A percentile compares a stretch with the other conserved stretches of the same genome.
phyloP scores from a whole-genome alignment of 2,797 vertebrate species.

The Rousettus madagascariensis region DNA sequence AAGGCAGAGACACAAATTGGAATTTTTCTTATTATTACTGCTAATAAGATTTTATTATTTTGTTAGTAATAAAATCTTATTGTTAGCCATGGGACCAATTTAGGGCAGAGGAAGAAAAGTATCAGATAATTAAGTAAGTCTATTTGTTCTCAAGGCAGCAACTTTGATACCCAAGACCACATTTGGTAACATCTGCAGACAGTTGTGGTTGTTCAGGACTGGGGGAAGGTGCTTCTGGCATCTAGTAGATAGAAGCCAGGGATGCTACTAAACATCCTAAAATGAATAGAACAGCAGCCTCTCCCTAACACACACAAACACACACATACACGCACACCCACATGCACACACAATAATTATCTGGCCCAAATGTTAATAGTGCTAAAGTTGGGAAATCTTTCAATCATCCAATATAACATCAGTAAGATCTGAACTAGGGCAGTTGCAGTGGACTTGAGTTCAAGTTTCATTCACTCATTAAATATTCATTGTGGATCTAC shows the following conservation, averaged over 20 bases:
- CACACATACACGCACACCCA: too few species aligned
- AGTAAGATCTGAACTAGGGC: not conserved
- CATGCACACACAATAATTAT: not conserved
- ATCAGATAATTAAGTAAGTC: not conserved
- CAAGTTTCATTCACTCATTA: not conserved
- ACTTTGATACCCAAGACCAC: not conserved
- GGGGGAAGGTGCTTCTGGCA: not conserved
- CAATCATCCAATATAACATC: accelerated
- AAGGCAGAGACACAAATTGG: not conserved
- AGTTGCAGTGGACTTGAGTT: not conserved
- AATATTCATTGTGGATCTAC: not conserved
- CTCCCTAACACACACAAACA: not conserved
- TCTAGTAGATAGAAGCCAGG: not conserved
- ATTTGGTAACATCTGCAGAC: not conserved
- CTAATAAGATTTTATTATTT: not conserved
- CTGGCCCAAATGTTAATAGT: not conserved
- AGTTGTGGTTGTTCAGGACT: not conserved
- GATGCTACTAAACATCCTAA: not conserved
- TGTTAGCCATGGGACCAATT: not conserved
- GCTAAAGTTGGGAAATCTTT: not conserved
- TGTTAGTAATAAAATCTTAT: not conserved
- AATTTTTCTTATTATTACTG: not conserved
- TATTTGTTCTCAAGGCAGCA: not conserved
- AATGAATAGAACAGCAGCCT: accelerated
- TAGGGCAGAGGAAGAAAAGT: not conserved